phyloP scores from a whole-genome alignment of 2,113 vertebrate species.

The Crotalus helleri region DNA sequence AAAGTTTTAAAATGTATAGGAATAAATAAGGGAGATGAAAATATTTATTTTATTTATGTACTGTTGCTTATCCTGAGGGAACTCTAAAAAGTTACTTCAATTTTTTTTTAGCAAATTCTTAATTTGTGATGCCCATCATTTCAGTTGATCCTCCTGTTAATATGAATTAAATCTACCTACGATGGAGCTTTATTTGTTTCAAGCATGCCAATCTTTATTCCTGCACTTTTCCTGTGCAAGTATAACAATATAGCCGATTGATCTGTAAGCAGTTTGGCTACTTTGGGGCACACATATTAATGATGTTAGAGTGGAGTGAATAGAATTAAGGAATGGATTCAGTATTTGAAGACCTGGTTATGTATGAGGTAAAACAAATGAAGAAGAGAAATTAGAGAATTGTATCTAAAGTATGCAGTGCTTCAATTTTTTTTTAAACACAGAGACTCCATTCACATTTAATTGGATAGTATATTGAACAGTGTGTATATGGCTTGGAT shows the following conservation, averaged over 20 bases:
- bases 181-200: neutral
- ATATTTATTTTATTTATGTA: neutral
- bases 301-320: neutral
- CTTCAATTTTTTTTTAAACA: neutral
- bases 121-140: neutral
- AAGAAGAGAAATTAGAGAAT: neutral
- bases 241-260: neutral
- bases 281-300: neutral
- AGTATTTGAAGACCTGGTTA: neutral
- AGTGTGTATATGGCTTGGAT: neutral
- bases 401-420: neutral
- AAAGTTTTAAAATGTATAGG: slow-evolving; percentile 16
- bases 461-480: neutral
- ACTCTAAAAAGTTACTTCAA: neutral
- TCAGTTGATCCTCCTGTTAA: neutral
- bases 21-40: neutral
- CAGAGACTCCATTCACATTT: neutral
- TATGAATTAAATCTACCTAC: neutral
- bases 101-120: neutral
- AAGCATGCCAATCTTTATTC: neutral
- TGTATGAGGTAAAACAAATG: neutral
- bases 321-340: neutral
- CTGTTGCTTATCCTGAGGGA: neutral
- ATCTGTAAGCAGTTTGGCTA: neutral
- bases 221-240: neutral